Evolutionary conservation across 2,113 vertebrate genomes (phyloP).

Genomic region (Gallinago media): DNA sequence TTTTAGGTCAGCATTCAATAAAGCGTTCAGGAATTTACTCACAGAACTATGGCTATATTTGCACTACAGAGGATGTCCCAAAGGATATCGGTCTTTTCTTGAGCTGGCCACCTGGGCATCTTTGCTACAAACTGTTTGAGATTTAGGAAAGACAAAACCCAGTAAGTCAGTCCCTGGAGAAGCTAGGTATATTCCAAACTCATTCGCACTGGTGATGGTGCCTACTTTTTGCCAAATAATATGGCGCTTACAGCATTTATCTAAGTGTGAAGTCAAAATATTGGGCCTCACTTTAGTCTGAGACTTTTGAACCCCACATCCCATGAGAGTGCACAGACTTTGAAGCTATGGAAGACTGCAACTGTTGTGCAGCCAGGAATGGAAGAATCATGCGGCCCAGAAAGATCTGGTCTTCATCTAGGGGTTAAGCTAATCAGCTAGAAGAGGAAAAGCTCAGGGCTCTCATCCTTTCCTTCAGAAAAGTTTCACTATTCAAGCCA

Average conservation of each 20-base stretch:
- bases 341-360: not conserved
- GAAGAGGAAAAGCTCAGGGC: not conserved
- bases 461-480: not conserved
- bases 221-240: not conserved
- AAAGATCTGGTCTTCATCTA: not conserved
- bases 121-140: slow-evolving; percentile 3
- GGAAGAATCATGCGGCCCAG: not conserved
- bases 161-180: not conserved
- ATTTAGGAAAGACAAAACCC: slow-evolving; percentile 10
- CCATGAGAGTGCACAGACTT: not conserved
- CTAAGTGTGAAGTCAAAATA: not conserved
- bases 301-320: not conserved
- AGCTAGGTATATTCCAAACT: not conserved
- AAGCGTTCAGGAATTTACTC: slow-evolving; percentile 5
- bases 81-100: not conserved
- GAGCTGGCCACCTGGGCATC: slow-evolving; percentile 12
- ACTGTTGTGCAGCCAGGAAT: not conserved
- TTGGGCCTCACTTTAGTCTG: not conserved
- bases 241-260: not conserved
- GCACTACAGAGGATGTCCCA: not conserved
- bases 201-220: not conserved
- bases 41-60: slow-evolving; percentile 13
- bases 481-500: not conserved
- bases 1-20: slow-evolving; percentile 27
- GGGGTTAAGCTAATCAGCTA: not conserved